Conservation (phyloP, 2,113 vertebrate species). For the Gambusia affinis region DNA sequence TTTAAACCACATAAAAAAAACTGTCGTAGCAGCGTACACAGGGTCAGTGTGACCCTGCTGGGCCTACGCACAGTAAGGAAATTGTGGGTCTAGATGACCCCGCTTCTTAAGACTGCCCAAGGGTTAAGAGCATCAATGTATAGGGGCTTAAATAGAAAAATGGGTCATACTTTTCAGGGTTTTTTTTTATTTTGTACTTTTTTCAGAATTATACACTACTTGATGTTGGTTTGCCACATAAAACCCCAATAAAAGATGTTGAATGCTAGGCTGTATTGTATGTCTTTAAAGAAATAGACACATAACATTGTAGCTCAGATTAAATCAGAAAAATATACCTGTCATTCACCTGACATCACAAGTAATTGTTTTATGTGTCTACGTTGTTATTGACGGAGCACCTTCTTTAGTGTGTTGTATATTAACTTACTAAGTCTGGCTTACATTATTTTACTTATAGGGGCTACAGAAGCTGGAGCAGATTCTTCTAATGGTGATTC, state of each 20-base stretch:
- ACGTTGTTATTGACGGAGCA: neutral
- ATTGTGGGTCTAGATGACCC: too few relatives aligned
- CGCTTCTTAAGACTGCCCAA: too few relatives aligned
- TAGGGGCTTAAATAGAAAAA: neutral
- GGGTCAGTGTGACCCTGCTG: too few relatives aligned
- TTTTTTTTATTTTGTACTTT: neutral
- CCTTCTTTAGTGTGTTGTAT: neutral
- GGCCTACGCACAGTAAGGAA: too few relatives aligned
- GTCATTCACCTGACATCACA: too few relatives aligned
- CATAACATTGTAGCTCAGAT: neutral
- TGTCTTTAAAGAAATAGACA: too few relatives aligned
- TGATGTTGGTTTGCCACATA: neutral
- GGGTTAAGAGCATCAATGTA: neutral
- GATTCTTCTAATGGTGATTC: conserved; percentile 88
- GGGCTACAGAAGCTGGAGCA: conserved; percentile 79
- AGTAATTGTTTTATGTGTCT: neutral
- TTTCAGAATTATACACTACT: neutral
- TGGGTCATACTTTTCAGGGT: too few relatives aligned
- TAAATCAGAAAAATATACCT: neutral
- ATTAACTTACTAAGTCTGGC: conserved; percentile 10
- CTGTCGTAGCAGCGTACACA: too few relatives aligned
- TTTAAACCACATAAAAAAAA: too few relatives aligned
- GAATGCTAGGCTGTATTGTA: neutral
- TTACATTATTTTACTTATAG: conserved; percentile 71
- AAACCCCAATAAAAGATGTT: neutral